These are phyloP conservation scores for Chinchilla lanigera DNA, from an alignment of 2,113 vertebrate species.

Conservation along the genomic window DNA sequence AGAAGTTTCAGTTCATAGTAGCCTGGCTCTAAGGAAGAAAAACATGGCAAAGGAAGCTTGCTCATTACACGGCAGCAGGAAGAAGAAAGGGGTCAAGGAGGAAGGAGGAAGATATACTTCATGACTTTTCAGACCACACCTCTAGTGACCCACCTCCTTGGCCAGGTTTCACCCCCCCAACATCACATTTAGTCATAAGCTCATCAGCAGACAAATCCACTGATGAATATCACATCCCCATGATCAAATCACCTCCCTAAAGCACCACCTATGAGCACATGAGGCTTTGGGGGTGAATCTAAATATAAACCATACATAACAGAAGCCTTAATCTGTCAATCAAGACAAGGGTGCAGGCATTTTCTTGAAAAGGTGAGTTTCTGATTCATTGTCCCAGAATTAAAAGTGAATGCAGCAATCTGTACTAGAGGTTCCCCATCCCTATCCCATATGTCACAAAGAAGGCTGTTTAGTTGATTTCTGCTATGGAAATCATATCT, in stretches of 20 bases:
- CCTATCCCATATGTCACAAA: background rate
- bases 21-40: background rate
- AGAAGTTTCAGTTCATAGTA: background rate
- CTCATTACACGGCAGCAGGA: background rate
- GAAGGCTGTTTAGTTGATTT: background rate
- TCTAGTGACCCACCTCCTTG: no score
- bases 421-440: accelerated
- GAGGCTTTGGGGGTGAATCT: background rate
- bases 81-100: background rate
- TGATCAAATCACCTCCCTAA: background rate
- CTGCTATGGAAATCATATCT: background rate
- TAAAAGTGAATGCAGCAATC: background rate
- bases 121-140: background rate
- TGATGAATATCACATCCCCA: background rate
- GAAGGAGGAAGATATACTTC: background rate
- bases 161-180: background rate
- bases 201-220: background rate
- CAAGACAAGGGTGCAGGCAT: background rate
- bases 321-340: background rate
- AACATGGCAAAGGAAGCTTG: background rate
- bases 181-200: background rate
- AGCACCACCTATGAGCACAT: background rate
- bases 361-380: background rate
- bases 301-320: background rate
- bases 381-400: background rate